These are phyloP conservation scores for Mythimna lalbum DNA, from an alignment of 2,888 invertebrate genomes.

Conservation along the genomic window DNA sequence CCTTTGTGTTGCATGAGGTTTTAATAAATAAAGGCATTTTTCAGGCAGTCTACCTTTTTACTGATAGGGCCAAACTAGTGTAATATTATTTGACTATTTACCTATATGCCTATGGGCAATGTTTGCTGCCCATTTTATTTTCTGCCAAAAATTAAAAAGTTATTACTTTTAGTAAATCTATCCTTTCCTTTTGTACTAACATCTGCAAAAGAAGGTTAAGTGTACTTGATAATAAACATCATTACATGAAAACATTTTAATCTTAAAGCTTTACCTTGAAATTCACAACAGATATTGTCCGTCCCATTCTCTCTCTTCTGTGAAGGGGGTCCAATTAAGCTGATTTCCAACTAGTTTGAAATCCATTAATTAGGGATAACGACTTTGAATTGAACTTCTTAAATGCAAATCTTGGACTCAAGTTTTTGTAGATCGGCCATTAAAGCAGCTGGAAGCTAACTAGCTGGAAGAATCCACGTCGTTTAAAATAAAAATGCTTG, in stretches of 20 bases:
- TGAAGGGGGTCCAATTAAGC: constrained; percentile 25
- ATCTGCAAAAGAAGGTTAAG: not conserved
- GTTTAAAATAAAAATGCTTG: constrained; percentile 15
- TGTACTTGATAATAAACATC: not conserved
- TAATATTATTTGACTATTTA: too few species aligned
- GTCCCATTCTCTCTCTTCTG: not conserved
- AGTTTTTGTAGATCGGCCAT: constrained; percentile 36
- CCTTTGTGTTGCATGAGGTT: too few species aligned
- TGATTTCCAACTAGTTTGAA: constrained; percentile 36
- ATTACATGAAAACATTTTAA: constrained; percentile 16
- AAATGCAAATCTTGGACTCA: constrained; percentile 45
- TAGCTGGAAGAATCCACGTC: not conserved
- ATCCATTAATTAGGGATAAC: constrained; percentile 44
- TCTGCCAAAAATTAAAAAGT: too few species aligned
- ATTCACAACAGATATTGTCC: constrained; percentile 6
- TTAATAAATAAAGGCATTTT: too few species aligned
- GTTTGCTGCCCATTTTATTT: too few species aligned
- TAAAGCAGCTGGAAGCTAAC: constrained; percentile 17
- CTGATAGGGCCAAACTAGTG: too few species aligned
- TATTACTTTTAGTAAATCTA: not conserved
- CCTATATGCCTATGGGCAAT: too few species aligned
- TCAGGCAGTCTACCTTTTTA: too few species aligned
- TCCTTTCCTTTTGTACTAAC: not conserved
- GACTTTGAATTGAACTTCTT: constrained; percentile 37
- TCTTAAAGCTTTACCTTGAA: not conserved